These are phyloP conservation scores for Cyprinodon tularosa DNA, from an alignment of 2,113 vertebrate genomes.

Conservation along the genomic window DNA sequence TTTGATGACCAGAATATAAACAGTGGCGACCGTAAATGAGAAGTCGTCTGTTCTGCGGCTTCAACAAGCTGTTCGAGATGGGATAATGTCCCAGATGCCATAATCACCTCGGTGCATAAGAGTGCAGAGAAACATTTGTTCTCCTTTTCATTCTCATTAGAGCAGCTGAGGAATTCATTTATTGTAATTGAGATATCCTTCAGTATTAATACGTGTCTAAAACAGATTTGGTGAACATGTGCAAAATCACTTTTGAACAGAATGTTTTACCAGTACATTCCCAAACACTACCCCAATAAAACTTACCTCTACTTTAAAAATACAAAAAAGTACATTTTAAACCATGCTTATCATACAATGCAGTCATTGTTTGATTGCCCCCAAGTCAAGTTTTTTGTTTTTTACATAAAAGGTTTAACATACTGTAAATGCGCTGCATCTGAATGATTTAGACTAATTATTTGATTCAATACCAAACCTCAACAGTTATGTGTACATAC, in stretches of 20 bases:
- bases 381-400: neutral
- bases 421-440: neutral
- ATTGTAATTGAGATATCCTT: constrained; percentile 15
- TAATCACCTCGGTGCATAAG: constrained; percentile 21
- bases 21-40: constrained; percentile 8
- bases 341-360: too few relatives aligned
- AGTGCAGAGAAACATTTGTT: neutral
- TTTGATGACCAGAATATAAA: constrained; percentile 1
- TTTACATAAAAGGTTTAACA: neutral
- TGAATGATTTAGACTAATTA: neutral
- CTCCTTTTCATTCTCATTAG: constrained; percentile 18
- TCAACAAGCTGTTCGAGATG: constrained; percentile 42
- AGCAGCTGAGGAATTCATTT: constrained; percentile 16
- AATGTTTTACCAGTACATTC: neutral
- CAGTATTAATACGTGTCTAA: constrained; percentile 5
- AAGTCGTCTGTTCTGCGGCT: constrained; percentile 9
- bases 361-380: too few relatives aligned
- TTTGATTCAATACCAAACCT: neutral
- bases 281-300: neutral
- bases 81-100: constrained; percentile 14
- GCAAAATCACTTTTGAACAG: neutral
- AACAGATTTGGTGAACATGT: neutral
- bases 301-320: neutral
- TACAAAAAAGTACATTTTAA: neutral
- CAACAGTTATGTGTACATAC: neutral